Evolutionary conservation across 2,888 invertebrate species (phyloP).

Genomic region (Lymantria dispar): DNA sequence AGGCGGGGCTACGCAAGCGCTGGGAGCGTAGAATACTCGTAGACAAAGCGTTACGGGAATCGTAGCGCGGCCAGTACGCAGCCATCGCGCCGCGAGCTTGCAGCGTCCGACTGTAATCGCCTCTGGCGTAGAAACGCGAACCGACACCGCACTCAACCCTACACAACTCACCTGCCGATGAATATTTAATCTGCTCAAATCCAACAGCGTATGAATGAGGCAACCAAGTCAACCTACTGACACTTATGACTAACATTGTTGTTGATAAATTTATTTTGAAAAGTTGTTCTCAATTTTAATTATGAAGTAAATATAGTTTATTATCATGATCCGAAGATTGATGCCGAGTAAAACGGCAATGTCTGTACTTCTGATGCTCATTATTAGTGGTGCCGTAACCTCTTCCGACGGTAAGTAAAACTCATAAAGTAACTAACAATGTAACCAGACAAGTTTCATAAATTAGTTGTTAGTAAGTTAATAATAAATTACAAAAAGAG

Average conservation of each 20-base stretch:
- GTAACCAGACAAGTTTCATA: slow-evolving; percentile 21
- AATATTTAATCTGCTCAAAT: slow-evolving; percentile 73
- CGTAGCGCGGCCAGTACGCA: slow-evolving; percentile 57
- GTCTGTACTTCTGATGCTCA: slow-evolving; percentile 53
- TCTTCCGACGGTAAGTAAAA: slow-evolving; percentile 70
- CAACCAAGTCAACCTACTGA: slow-evolving; percentile 53
- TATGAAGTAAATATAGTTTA: slow-evolving; percentile 60
- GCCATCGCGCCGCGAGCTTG: slow-evolving; percentile 40
- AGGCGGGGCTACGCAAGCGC: slow-evolving; percentile 81
- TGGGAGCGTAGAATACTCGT: slow-evolving; percentile 48
- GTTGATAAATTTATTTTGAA: slow-evolving; percentile 55
- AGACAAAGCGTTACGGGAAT: slow-evolving; percentile 57
- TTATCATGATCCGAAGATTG: slow-evolving; percentile 64
- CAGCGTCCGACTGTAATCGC: slow-evolving; percentile 30
- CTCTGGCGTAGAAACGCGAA: slow-evolving; percentile 45
- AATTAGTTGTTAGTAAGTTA: slow-evolving; percentile 14
- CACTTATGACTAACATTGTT: slow-evolving; percentile 53
- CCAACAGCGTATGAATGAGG: slow-evolving; percentile 67
- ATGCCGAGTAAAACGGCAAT: slow-evolving; percentile 48
- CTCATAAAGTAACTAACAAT: slow-evolving; percentile 30
- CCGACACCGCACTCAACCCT: slow-evolving; percentile 44
- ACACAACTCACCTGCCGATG: slow-evolving; percentile 61
- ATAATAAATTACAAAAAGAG: slow-evolving; percentile 18
- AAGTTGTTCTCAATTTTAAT: slow-evolving; percentile 60
- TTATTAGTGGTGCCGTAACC: slow-evolving; percentile 54